Percentiles rank a stretch among this genome's conserved stretches.
These are phyloP conservation scores for Symphodus melops DNA, from an alignment of 2,113 vertebrate genomes.

Conservation along the genomic window DNA sequence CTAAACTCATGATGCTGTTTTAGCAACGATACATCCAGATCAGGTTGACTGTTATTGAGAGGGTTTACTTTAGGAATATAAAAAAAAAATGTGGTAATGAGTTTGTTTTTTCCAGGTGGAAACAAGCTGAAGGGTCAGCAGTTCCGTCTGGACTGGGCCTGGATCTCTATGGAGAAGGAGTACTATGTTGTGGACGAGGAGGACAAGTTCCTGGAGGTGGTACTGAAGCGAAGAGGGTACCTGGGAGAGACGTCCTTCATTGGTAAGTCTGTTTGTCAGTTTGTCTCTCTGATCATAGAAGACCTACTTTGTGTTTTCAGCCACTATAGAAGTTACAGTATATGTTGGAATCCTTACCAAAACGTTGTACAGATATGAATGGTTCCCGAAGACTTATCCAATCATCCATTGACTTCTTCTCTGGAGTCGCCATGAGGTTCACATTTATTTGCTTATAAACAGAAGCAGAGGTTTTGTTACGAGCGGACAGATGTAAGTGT, in stretches of 20 bases:
- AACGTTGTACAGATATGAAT: no score
- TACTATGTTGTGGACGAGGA: conserved; percentile 92
- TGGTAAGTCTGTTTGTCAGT: conserved; percentile 84
- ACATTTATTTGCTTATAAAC: no score
- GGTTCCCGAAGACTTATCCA: no score
- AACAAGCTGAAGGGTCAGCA: conserved; percentile 90
- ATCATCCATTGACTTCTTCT: no score
- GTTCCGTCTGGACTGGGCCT: conserved; percentile 93
- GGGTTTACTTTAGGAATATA: neutral
- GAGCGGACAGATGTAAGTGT: no score
- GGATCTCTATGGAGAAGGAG: conserved; percentile 94
- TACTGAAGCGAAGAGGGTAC: conserved; percentile 91
- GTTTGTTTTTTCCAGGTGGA: conserved; percentile 83
- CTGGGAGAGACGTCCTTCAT: conserved; percentile 96
- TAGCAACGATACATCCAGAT: neutral
- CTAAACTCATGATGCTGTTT: neutral
- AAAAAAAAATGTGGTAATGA: neutral
- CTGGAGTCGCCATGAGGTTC: no score
- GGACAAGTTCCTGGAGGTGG: conserved; percentile 88
- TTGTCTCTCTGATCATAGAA: neutral
- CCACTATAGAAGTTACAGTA: neutral
- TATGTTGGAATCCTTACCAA: neutral
- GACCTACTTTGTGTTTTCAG: neutral
- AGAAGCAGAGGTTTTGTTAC: no score
- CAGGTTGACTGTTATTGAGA: neutral